Conservation (phyloP, 2,797 vertebrate genomes). For the Tadarida brasiliensis region DNA sequence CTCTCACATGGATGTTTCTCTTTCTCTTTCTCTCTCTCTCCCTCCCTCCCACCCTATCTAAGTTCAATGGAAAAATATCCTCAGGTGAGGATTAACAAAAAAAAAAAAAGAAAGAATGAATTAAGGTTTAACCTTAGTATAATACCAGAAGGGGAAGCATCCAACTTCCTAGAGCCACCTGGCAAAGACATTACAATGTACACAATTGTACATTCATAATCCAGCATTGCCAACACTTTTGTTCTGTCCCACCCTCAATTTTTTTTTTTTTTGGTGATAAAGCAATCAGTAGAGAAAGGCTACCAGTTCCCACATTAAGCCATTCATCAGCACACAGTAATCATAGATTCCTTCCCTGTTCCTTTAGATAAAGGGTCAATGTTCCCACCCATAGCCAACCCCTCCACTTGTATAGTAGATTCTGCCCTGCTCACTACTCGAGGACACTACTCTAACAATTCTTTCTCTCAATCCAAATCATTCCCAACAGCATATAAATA, state of each 20-base stretch:
- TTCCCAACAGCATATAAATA: not conserved
- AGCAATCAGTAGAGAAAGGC: not conserved
- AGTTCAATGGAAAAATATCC: no score
- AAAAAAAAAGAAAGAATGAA: not conserved
- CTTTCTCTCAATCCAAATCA: not conserved
- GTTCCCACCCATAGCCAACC: not conserved
- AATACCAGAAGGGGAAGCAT: constrained; percentile 10
- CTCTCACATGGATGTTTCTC: no score
- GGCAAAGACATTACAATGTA: constrained; percentile 38
- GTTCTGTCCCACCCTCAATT: not conserved
- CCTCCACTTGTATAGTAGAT: not conserved
- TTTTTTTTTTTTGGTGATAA: constrained; percentile 17
- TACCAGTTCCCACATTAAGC: not conserved
- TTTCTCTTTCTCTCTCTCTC: no score
- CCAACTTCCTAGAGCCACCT: constrained; percentile 34
- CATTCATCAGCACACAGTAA: not conserved
- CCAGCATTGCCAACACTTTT: not conserved
- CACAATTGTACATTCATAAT: not conserved
- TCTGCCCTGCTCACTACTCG: not conserved
- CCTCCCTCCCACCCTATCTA: no score
- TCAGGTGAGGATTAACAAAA: no score
- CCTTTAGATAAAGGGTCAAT: not conserved
- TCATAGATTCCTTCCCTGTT: not conserved
- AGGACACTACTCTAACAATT: not conserved
- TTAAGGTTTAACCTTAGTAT: not conserved